Base-by-base conservation (phyloP, 2,113 vertebrate species). In the Loxodonta africana region DNA sequence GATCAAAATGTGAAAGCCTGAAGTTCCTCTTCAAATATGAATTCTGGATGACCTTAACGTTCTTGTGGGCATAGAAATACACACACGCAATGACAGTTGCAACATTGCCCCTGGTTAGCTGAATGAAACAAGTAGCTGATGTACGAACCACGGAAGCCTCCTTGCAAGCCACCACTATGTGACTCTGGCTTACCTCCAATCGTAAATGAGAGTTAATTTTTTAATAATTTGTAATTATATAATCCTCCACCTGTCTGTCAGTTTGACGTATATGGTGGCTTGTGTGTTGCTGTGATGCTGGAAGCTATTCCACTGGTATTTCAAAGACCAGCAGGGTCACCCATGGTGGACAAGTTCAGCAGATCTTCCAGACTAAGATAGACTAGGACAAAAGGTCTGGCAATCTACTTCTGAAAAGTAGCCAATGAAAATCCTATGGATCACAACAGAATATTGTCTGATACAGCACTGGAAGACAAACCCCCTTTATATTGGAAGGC, bases 1-100 rank as follows among this genome's bases (percentile, higher is more conserved):
- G 33, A 6, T 28, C 71, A 63, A 73, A 88, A 71, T 20, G 63
- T 33, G 69, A 28, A 94, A 71, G 1, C 37, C 51, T 71, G 21
- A 84, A 77, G 41, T 78, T 96, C 53, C 57, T 83, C 71, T 94
- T 76, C 85, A 30, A 53, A 81, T 78, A 44, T 46, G 33, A 96
- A 88, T 91, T 91, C 41, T 86, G 37, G 17, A 83, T 71, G 46
- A 74, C 46, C 15, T 87, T 80, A 73, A 41, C 15, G 15, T 86
- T 76, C 80, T 41, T 78, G 25, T 44, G 20, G 37, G 12, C 37
- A 57, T 41, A 83, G 65, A 82, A 63, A 83, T n/a, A 65, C 2
- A 60, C 8, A 62, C 1, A 4, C 0, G 0, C 20, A 41, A 41
- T 5, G 10, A 11, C 80, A 48, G 41, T 0, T 57, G 26, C 37